A percentile compares a stretch with the other conserved stretches of the same genome.
Evolutionary conservation across 2,113 vertebrate genomes (phyloP).

Genomic region (Poicephalus gulielmi): DNA sequence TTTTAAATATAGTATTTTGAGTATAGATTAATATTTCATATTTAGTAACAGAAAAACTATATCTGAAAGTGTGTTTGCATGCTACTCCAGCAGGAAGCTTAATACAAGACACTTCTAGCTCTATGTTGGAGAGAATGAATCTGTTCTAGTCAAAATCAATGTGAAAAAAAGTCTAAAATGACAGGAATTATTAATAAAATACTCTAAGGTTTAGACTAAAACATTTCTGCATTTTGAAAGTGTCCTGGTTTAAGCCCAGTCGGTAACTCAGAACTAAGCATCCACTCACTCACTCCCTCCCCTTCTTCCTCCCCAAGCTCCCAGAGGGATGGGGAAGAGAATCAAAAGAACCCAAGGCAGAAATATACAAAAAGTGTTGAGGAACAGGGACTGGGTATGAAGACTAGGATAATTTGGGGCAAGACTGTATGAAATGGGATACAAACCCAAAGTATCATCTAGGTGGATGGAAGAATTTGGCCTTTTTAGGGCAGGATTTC

Average conservation of each 20-base stretch:
- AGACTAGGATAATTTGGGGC: background rate
- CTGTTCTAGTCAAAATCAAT: background rate
- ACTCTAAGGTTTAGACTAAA: background rate
- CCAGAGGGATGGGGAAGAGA: background rate
- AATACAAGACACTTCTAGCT: background rate
- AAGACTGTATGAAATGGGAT: background rate
- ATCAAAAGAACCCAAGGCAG: background rate
- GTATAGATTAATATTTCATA: background rate
- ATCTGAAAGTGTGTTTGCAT: background rate
- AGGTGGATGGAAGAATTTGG: background rate
- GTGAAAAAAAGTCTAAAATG: background rate
- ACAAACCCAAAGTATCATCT: background rate
- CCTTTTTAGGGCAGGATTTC: background rate
- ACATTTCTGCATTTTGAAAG: background rate
- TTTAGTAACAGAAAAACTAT: background rate
- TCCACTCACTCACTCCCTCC: background rate
- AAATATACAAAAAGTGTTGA: background rate
- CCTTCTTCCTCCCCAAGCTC: background rate
- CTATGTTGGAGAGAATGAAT: background rate
- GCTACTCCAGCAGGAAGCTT: background rate
- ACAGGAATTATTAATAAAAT: background rate
- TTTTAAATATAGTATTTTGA: background rate
- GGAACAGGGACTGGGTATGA: background rate
- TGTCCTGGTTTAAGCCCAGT: background rate
- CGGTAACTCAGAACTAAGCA: background rate